These are phyloP conservation scores for Sphenodon punctatus DNA, from an alignment of 2,797 vertebrate genomes.

Conservation along the genomic window DNA sequence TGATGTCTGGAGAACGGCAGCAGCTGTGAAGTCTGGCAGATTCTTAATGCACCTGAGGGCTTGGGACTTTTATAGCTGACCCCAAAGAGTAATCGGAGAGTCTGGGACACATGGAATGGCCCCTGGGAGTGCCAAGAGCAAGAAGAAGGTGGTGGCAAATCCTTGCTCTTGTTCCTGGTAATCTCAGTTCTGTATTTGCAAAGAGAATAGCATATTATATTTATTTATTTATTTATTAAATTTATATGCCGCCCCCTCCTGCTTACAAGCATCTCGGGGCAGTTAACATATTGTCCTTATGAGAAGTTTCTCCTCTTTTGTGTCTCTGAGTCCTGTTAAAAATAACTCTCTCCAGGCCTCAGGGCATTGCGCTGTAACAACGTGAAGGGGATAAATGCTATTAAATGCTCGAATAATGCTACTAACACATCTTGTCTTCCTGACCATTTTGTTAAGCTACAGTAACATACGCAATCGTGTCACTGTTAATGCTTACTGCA, in stretches of 20 bases:
- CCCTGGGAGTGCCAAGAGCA: constrained; percentile 46
- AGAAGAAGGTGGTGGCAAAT: constrained; percentile 43
- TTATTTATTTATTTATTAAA: too few species aligned
- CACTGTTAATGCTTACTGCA: constrained; percentile 69
- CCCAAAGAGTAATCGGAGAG: constrained; percentile 55
- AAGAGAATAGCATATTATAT: constrained; percentile 1
- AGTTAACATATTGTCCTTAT: too few species aligned
- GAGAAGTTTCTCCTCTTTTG: constrained; percentile 44
- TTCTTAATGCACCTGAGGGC: constrained; percentile 29
- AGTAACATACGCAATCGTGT: constrained; percentile 66
- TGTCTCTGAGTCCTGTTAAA: constrained; percentile 57
- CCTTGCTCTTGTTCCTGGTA: constrained; percentile 37
- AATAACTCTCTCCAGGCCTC: constrained; percentile 47
- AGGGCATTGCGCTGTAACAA: constrained; percentile 54
- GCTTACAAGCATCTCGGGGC: too few species aligned
- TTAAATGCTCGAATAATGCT: constrained; percentile 72
- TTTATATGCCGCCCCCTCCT: too few species aligned
- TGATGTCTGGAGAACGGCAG: constrained; percentile 16
- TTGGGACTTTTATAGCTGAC: constrained; percentile 43
- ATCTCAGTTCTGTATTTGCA: constrained; percentile 45
- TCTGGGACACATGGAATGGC: constrained; percentile 40
- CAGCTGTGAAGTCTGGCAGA: constrained; percentile 26
- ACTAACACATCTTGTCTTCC: constrained; percentile 66
- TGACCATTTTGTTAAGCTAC: constrained; percentile 68
- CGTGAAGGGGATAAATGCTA: constrained; percentile 71